phyloP scores from a whole-genome alignment of 2,888 invertebrate species.

The Tyria jacobaeae region DNA sequence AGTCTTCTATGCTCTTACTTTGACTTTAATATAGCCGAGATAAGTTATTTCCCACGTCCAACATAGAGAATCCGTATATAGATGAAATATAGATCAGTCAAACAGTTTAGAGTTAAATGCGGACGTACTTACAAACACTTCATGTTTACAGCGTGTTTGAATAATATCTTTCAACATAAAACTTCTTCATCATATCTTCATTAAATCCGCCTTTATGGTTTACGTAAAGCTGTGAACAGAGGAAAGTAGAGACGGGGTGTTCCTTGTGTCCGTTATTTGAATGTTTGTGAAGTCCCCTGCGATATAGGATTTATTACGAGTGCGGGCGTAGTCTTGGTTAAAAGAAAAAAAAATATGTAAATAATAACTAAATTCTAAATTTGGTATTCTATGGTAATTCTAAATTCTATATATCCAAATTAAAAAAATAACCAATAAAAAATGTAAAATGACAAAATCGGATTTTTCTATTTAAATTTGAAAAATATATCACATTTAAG shows the following conservation, averaged over 20 bases:
- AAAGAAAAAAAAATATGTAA: too few species aligned
- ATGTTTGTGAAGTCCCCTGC: too few species aligned
- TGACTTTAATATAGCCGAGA: background rate
- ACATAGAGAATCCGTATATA: conserved; percentile 7
- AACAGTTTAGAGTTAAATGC: conserved; percentile 7
- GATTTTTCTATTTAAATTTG: too few species aligned
- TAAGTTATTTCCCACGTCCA: background rate
- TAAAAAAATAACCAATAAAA: too few species aligned
- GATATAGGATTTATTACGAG: too few species aligned
- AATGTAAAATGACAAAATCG: too few species aligned
- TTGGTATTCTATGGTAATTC: too few species aligned
- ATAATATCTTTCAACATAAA: conserved; percentile 17
- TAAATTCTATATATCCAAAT: too few species aligned
- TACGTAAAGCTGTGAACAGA: background rate
- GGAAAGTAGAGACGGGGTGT: background rate
- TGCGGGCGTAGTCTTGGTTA: too few species aligned
- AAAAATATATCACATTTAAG: too few species aligned
- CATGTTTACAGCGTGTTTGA: conserved; percentile 5
- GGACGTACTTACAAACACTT: conserved; percentile 22
- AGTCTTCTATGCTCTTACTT: background rate
- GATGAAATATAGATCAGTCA: background rate
- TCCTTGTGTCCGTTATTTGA: too few species aligned
- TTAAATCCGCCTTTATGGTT: conserved; percentile 5
- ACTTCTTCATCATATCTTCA: background rate
- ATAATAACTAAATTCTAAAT: too few species aligned